These are phyloP conservation scores for Alca torda DNA, from an alignment of 2,797 vertebrate species.

Conservation along the genomic window DNA sequence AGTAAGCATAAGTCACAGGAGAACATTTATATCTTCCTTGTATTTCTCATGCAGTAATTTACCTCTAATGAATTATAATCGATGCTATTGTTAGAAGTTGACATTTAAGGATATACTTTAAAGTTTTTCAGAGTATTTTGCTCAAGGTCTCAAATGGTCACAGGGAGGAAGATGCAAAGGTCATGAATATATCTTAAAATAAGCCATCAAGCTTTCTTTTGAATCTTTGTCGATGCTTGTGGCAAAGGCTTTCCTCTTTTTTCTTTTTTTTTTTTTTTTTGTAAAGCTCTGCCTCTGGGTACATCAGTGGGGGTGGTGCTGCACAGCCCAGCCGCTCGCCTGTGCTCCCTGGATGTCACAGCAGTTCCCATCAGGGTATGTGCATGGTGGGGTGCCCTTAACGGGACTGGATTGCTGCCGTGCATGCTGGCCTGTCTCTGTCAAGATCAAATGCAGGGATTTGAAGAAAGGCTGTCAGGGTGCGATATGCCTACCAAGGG, in stretches of 20 bases:
- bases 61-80: not conserved
- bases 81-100: not conserved
- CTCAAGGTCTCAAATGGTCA: not conserved
- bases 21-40: not conserved
- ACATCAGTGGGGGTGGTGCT: not conserved
- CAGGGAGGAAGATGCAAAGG: not conserved
- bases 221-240: not conserved
- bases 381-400: rapidly evolving
- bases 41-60: not conserved
- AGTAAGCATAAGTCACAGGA: not conserved
- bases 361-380: rapidly evolving
- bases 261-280: no score
- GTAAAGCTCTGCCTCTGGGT: not conserved
- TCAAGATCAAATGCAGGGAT: not conserved
- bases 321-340: rapidly evolving
- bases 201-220: not conserved
- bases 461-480: not conserved
- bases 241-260: not conserved
- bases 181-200: not conserved
- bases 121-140: not conserved
- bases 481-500: rapidly evolving
- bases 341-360: not conserved
- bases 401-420: not conserved
- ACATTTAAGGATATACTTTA: not conserved
- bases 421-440: not conserved